These are phyloP conservation scores for Azemiops feae DNA, from an alignment of 2,113 vertebrate species.

Conservation along the genomic window DNA sequence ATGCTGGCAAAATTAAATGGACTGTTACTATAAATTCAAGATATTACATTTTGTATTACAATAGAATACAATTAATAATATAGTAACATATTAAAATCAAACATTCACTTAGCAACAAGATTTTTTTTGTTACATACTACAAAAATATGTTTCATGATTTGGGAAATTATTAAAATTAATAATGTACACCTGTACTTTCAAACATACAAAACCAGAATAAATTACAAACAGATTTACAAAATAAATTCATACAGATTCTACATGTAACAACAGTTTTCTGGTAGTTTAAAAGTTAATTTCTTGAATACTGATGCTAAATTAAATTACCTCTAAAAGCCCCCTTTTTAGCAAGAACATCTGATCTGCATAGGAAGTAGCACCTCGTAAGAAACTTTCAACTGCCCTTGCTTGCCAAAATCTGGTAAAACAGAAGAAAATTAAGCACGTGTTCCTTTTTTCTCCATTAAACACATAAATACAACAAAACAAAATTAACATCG, in stretches of 20 bases:
- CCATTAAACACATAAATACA: not conserved
- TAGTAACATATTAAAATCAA: not conserved
- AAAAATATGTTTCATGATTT: not conserved
- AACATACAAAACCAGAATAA: not conserved
- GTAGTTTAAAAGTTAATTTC: not conserved
- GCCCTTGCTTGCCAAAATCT: constrained; percentile 99
- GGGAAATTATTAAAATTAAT: not conserved
- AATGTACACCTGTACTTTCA: not conserved
- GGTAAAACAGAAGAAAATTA: constrained; percentile 26
- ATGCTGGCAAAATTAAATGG: constrained; percentile 72
- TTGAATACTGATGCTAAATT: not conserved
- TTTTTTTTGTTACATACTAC: not conserved
- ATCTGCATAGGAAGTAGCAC: constrained; percentile 97
- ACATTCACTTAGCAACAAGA: not conserved
- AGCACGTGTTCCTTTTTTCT: not conserved
- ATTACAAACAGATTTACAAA: too few relatives aligned
- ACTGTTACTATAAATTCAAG: not conserved
- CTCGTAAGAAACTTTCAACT: constrained; percentile 96
- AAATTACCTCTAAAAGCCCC: constrained; percentile 89
- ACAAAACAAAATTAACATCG: not conserved
- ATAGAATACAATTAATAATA: not conserved
- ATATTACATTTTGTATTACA: not conserved
- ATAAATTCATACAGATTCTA: not conserved
- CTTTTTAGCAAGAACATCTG: constrained; percentile 98
- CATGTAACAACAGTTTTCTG: not conserved